These are phyloP conservation scores for Fabriciana adippe DNA, from an alignment of 2,888 invertebrate species.

Conservation along the genomic window DNA sequence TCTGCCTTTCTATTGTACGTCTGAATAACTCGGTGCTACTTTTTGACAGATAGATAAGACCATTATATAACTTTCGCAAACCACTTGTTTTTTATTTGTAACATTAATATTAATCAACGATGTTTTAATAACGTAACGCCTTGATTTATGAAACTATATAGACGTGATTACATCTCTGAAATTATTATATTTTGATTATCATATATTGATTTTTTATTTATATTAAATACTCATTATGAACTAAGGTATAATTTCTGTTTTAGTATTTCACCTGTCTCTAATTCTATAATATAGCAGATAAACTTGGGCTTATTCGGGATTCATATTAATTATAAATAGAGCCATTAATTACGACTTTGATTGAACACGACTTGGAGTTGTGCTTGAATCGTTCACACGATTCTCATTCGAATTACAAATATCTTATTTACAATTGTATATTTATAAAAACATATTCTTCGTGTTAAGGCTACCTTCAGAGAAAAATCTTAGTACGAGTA, in stretches of 20 bases:
- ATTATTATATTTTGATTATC: too few species aligned
- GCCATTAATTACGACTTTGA: slow-evolving; percentile 2
- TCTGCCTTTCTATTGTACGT: slow-evolving; percentile 40
- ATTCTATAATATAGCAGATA: too few species aligned
- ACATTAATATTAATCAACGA: too few species aligned
- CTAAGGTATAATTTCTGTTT: too few species aligned
- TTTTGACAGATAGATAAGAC: background rate
- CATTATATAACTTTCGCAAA: background rate
- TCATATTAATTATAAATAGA: too few species aligned
- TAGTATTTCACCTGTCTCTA: too few species aligned
- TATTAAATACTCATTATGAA: too few species aligned
- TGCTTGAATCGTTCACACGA: slow-evolving; percentile 14
- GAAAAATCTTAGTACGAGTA: background rate
- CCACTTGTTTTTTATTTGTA: background rate
- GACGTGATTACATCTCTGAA: too few species aligned
- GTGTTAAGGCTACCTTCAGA: background rate
- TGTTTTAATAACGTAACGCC: too few species aligned
- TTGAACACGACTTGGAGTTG: background rate
- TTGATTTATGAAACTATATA: too few species aligned
- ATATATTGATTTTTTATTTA: too few species aligned
- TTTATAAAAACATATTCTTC: background rate
- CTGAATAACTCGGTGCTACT: slow-evolving; percentile 10
- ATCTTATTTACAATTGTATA: background rate
- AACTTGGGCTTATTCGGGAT: too few species aligned
- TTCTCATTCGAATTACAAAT: slow-evolving; percentile 6